A percentile compares a stretch with the other conserved stretches of the same genome.
Conservation (phyloP, 2,113 vertebrate species). For the Monopterus albus region DNA sequence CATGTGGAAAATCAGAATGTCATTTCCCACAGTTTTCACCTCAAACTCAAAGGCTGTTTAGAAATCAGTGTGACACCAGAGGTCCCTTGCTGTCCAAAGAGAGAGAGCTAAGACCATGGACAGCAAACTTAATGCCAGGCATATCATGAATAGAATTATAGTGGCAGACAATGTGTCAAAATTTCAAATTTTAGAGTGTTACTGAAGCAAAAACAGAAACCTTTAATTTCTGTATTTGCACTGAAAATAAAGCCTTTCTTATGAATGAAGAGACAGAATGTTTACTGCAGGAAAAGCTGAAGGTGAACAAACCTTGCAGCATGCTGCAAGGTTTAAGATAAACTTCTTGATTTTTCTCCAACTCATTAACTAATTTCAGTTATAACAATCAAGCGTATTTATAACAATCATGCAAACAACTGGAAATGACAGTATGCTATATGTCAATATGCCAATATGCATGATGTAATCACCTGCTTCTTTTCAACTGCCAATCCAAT, state of each 20-base stretch:
- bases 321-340: background rate
- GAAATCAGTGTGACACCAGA: constrained; percentile 40
- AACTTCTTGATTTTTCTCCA: background rate
- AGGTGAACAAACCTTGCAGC: background rate
- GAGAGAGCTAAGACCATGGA: background rate
- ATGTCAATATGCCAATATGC: too few relatives aligned
- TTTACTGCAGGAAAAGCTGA: background rate
- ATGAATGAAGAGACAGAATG: background rate
- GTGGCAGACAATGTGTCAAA: constrained; percentile 2
- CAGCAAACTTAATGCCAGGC: background rate
- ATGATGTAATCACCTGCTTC: background rate
- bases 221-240: background rate
- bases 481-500: too few relatives aligned
- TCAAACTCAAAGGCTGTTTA: constrained; percentile 21
- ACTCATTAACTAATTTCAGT: background rate
- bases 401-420: background rate
- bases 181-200: background rate
- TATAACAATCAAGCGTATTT: background rate
- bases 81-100: constrained; percentile 34
- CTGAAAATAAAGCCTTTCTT: background rate
- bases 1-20: constrained; percentile 48
- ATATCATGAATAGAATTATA: background rate
- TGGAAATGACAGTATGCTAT: background rate
- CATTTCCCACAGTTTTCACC: constrained; percentile 13
- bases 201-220: background rate